These are phyloP conservation scores for Mizuhopecten yessoensis DNA, from an alignment of 1,140 invertebrate genomes.

Conservation along the genomic window DNA sequence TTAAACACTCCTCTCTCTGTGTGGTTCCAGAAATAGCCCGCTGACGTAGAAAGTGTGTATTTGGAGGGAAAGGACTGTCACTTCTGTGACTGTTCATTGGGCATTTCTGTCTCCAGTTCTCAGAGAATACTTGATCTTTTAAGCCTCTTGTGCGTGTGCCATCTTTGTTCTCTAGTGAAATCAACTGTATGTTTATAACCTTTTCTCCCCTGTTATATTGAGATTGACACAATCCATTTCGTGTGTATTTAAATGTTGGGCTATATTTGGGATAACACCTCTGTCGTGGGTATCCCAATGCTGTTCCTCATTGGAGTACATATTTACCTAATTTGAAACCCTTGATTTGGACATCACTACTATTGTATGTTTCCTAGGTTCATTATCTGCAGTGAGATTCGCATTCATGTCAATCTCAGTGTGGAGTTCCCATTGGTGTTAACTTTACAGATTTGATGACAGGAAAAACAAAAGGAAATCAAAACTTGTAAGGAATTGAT, in stretches of 20 bases:
- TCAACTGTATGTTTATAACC: not conserved
- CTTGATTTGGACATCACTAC: no score
- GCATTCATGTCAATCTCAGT: no score
- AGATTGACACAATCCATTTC: not conserved
- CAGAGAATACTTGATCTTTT: not conserved
- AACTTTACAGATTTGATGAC: no score
- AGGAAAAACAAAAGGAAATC: no score
- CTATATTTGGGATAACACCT: not conserved
- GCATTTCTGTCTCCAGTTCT: not conserved
- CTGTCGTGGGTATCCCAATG: not conserved
- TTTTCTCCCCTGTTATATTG: not conserved
- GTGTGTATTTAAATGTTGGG: not conserved
- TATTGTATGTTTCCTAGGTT: no score
- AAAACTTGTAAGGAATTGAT: not conserved
- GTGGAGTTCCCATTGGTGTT: no score
- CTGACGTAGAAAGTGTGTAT: not conserved
- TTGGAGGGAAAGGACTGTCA: not conserved
- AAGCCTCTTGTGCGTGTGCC: not conserved
- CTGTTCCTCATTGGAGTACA: not conserved
- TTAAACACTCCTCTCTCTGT: not conserved
- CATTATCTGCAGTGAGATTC: no score
- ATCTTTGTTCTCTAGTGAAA: not conserved
- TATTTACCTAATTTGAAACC: no score
- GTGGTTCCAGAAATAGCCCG: not conserved
- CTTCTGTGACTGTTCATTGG: not conserved